phyloP scores from a whole-genome alignment of 1,140 invertebrate species.

The Bursaphelenchus mucronatus region DNA sequence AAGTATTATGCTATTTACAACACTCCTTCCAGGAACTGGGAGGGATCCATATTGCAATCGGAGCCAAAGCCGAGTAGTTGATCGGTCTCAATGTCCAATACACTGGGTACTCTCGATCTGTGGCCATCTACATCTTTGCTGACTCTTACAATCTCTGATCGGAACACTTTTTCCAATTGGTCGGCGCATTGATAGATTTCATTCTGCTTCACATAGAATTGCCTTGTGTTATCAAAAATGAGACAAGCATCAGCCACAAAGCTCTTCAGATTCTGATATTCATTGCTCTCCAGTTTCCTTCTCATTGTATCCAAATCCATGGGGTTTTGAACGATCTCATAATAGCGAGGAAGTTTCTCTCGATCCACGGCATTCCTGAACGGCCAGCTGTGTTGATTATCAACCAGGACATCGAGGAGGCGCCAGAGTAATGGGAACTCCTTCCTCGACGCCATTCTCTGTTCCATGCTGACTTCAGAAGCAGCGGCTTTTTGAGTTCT shows the following conservation, averaged over 20 bases:
- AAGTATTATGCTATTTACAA: no score
- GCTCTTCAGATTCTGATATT: slow-evolving; percentile 81
- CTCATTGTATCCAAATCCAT: slow-evolving; percentile 95
- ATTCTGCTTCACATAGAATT: slow-evolving; percentile 89
- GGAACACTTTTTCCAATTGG: slow-evolving; percentile 70
- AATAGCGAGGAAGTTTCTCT: slow-evolving; percentile 89
- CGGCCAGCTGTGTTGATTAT: slow-evolving; percentile 76
- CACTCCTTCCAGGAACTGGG: background rate
- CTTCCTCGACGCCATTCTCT: slow-evolving; percentile 66
- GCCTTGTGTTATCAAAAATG: slow-evolving; percentile 95
- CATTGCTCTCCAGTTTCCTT: slow-evolving; percentile 75
- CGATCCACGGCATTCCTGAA: slow-evolving; percentile 94
- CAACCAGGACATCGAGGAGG: slow-evolving; percentile 59
- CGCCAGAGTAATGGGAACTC: slow-evolving; percentile 22
- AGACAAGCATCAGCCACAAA: slow-evolving; percentile 95
- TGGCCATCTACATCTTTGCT: slow-evolving; percentile 19
- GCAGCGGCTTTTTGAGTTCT: slow-evolving; percentile 72
- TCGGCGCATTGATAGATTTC: slow-evolving; percentile 92
- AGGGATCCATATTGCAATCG: slow-evolving; percentile 8
- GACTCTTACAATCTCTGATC: slow-evolving; percentile 19
- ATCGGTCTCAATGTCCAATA: slow-evolving; percentile 31
- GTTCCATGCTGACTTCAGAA: slow-evolving; percentile 52
- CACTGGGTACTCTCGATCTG: background rate
- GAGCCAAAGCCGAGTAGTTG: slow-evolving; percentile 19
- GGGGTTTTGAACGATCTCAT: slow-evolving; percentile 92